Base-by-base conservation (phyloP, 30 jellyfish, hydroid and myxozoan species). In the Chironex yamaguchii region DNA sequence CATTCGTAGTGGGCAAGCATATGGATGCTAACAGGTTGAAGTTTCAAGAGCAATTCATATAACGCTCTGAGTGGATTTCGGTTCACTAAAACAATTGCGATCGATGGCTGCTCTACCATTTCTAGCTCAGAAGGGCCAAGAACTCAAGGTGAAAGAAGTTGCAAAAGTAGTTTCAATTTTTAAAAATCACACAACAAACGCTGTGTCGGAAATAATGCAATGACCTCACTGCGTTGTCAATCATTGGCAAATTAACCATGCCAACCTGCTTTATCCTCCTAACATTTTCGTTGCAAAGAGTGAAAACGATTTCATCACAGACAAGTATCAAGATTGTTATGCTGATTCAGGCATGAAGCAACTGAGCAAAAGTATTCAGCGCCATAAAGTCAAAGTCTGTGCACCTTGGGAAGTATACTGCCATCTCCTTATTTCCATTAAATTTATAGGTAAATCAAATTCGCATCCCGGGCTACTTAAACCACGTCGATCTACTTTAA, bases 261-360 rank as follows among this genome's bases (percentile, higher is more conserved):
- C 81, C 23, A 67, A 67, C 29, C 70, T 67, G 14, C 29, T 67
- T 30, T 0, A 67, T 11, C 81, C 72, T 21, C 24, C 34, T 4
- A 0, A 71, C 36, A 71, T 71, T 17, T 71, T 81, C 29, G 86
- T 71, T 31, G 36, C 33, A 22, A 71, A 71, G 82, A 71, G 86
- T 36, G 86, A 27, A 13, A 71, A 71, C 11, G 14, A 32, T 28
- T 71, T 12, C 25, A 36, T 36, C 31, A 31, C 85, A 3, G 85
- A 25, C 32, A 71, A 36, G 82, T 71, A 71, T 71, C 81, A 71
- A 71, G 85, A 71, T 71, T 71, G 82, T 81, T 71, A 30, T 71
- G 82, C 85, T n/a, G 85, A 71, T 3, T 4, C 32, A 31, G 85
- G 4, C 3, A 24, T 30, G 26, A 30, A 71, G 82, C 85, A 71